A percentile compares a stretch with the other conserved stretches of the same genome.
Conservation (phyloP, 2,113 vertebrate genomes). For the Alligator mississippiensis region DNA sequence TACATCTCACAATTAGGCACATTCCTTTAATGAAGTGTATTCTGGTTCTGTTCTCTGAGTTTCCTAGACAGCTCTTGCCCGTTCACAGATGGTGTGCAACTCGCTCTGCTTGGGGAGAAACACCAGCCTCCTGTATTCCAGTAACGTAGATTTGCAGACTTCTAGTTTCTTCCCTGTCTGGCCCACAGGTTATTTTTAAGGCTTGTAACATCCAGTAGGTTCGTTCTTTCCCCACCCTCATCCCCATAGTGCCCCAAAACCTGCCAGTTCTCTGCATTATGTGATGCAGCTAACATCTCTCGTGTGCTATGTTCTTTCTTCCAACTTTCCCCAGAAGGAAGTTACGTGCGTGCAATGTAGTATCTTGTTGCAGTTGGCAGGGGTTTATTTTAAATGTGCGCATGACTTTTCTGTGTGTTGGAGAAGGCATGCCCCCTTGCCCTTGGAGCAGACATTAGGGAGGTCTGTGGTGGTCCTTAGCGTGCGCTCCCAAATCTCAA, state of each 20-base stretch:
- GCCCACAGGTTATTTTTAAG: neutral
- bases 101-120: conserved; percentile 28
- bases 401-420: neutral
- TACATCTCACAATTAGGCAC: neutral
- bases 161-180: neutral
- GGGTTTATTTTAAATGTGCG: neutral
- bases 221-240: neutral
- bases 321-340: neutral
- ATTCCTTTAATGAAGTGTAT: neutral
- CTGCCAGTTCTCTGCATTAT: neutral
- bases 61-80: conserved; percentile 20
- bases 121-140: neutral
- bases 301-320: neutral
- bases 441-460: neutral
- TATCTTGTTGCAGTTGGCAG: neutral
- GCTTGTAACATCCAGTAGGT: neutral
- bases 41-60: neutral
- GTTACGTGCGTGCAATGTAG: neutral
- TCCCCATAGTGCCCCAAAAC: neutral
- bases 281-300: neutral
- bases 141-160: neutral
- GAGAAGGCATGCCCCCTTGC: neutral
- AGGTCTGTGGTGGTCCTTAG: neutral
- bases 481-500: neutral
- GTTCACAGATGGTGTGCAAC: neutral